A percentile compares a stretch with the other conserved stretches of the same genome.
These are phyloP conservation scores for Pseudococcus jackbeardsleyi DNA, from an alignment of 2,888 invertebrate genomes.

Conservation along the genomic window DNA sequence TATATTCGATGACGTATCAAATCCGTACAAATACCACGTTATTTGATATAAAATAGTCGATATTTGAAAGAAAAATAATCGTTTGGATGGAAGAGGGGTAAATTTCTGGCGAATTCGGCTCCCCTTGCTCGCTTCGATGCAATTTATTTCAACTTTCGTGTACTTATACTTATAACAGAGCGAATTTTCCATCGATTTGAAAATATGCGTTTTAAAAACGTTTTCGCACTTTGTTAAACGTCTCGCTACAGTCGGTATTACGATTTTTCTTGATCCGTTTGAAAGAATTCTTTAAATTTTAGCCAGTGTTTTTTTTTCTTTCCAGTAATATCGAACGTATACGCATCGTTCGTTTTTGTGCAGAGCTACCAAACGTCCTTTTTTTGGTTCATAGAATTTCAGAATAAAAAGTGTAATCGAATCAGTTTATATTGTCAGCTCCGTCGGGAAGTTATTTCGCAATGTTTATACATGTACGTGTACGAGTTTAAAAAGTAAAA, in stretches of 20 bases:
- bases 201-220: slow-evolving; percentile 5
- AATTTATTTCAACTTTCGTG: not conserved
- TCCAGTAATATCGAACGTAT: not conserved
- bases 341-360: not conserved
- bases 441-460: not conserved
- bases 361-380: not conserved
- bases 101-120: not conserved
- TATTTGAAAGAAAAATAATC: not conserved
- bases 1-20: not conserved
- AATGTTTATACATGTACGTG: not conserved
- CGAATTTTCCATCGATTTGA: not conserved
- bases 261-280: not conserved
- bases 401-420: slow-evolving; percentile 14
- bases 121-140: too few species aligned
- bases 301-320: not conserved
- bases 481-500: not conserved
- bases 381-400: slow-evolving; percentile 12
- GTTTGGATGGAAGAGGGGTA: not conserved
- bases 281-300: not conserved
- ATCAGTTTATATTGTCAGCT: slow-evolving; percentile 3
- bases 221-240: slow-evolving; percentile 17
- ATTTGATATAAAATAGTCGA: not conserved
- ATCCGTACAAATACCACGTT: not conserved
- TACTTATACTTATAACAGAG: not conserved
- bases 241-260: not conserved